Conservation (phyloP, 2,797 vertebrate genomes). For the Chaenodraco wilsoni region DNA sequence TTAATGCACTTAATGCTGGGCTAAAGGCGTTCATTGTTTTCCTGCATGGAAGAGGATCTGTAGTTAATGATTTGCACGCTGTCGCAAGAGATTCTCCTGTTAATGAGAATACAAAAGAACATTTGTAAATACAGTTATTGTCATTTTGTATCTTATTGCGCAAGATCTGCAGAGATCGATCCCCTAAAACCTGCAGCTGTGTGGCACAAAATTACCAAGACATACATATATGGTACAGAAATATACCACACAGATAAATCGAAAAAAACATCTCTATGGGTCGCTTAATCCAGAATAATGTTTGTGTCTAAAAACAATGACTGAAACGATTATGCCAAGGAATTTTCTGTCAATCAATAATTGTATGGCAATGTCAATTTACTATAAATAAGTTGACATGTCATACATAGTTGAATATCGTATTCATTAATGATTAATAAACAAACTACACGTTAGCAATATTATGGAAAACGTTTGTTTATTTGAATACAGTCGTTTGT, state of each 20-base stretch:
- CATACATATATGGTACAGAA: neutral
- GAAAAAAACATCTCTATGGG: too few relatives aligned
- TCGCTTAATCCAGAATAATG: too few relatives aligned
- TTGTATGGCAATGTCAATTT: too few relatives aligned
- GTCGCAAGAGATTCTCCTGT: neutral
- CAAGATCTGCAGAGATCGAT: constrained; percentile 25
- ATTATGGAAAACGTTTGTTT: neutral
- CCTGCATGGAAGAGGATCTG: constrained; percentile 40
- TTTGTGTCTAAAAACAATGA: too few relatives aligned
- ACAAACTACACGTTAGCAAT: constrained; percentile 10
- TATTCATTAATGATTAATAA: constrained; percentile 29
- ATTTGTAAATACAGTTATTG: constrained; percentile 61
- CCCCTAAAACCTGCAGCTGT: constrained; percentile 18
- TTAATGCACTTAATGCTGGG: constrained; percentile 62
- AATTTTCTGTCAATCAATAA: too few relatives aligned
- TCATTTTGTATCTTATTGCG: constrained; percentile 12
- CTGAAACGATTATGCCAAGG: too few relatives aligned
- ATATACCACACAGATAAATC: too few relatives aligned
- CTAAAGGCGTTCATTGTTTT: constrained; percentile 45
- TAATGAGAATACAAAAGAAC: constrained; percentile 9
- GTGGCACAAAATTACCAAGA: constrained; percentile 1
- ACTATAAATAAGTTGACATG: neutral
- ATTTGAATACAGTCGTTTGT: neutral
- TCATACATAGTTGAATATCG: neutral
- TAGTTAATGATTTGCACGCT: constrained; percentile 46